phyloP scores from a whole-genome alignment of 2,797 vertebrate genomes.

The Sebastes diploproa region DNA sequence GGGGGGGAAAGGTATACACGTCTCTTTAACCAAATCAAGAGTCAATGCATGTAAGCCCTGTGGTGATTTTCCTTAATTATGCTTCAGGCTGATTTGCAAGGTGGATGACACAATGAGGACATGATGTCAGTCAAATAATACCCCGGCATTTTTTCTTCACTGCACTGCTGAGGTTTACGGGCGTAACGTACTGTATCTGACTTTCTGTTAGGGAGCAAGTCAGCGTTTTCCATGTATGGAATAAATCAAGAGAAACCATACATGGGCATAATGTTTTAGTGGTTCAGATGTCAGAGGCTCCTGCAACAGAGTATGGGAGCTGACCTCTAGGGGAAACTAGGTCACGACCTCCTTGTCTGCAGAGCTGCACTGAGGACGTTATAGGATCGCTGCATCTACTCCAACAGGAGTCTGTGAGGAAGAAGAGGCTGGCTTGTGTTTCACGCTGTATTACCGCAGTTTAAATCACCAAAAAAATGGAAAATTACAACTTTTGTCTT shows the following conservation, averaged over 20 bases:
- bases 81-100: conserved; percentile 63
- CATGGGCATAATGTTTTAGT: conserved; percentile 54
- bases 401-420: neutral
- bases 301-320: conserved; percentile 40
- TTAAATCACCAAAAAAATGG: neutral
- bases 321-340: conserved; percentile 64
- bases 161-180: conserved; percentile 11
- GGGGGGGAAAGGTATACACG: conserved; percentile 46
- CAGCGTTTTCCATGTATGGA: conserved; percentile 37
- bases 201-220: conserved; percentile 33
- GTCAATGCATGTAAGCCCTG: conserved; percentile 58
- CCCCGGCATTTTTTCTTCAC: conserved; percentile 19
- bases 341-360: conserved; percentile 58
- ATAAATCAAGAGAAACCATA: conserved; percentile 43
- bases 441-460: neutral
- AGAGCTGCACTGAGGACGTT: conserved; percentile 36
- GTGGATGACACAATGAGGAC: conserved; percentile 73
- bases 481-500: conserved; percentile 26
- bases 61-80: conserved; percentile 70
- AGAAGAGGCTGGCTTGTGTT: conserved; percentile 8
- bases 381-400: conserved; percentile 17
- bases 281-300: conserved; percentile 64
- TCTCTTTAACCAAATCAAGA: conserved; percentile 66
- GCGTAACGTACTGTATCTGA: conserved; percentile 10
- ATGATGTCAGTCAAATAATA: conserved; percentile 64